Base-by-base conservation (phyloP, 2,888 invertebrate genomes). In the Willowsia nigromaculata region DNA sequence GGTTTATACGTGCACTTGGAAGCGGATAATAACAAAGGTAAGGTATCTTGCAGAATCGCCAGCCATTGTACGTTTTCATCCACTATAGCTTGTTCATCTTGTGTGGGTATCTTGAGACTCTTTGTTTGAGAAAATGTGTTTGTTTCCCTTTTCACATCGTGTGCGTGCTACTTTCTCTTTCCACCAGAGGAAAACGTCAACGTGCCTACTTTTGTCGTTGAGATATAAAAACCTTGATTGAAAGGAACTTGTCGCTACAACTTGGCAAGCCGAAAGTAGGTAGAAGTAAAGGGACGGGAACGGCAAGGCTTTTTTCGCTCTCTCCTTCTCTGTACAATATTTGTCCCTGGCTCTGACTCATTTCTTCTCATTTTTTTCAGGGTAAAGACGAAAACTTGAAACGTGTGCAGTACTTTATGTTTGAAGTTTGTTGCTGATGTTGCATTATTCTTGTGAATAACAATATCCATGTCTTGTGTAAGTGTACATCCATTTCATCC, bases 391-490 rank as follows among this genome's bases (percentile, higher is more conserved):
- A 71, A 74, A 85, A 83, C 68, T 83, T 50, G 74, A 33, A 85
- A 74, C 84, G 59, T 76, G 76, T 59, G 85, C 62, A 84, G 2
- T 85, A 71, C 74, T 85, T 85, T 76, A 85, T 85, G 76, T 53
- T 80, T 80, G 53, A 86, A 86, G 78, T 86, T 86, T 80, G 74
- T 68, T 80, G 86, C 86, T 86, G 86, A 86, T 27, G 65, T 53
- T 47, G 80, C 86, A 80, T 50, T 80, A 62, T 80, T 68, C 30
- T 50, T 80, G 27, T 59, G 43, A 37, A 85, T 43, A 83, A 33
- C 53, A 68, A 83, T 59, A 27, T 47, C 65, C 74, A 27, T 7
- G 27, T 25, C 30, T 59, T 40, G 13, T 47, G 47, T 27, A 27
- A 27, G 74, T 47, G 25, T 50, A 47, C 22, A n/a, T 22, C 22